Evolutionary conservation across 2,797 vertebrate genomes (phyloP).

Genomic region (Acanthis flammea): DNA sequence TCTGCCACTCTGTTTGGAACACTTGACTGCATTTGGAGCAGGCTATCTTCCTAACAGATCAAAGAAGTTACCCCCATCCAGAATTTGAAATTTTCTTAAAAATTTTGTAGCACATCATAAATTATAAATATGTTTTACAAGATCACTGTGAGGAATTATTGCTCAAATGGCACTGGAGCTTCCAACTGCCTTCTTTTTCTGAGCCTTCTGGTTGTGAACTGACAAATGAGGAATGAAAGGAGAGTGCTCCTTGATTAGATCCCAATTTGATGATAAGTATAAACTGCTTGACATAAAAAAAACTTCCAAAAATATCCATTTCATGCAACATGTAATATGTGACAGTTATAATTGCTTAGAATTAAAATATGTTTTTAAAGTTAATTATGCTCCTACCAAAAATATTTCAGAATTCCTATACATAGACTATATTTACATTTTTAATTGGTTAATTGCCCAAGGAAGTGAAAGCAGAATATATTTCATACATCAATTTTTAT

Average conservation of each 20-base stretch:
- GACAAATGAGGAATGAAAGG: neutral
- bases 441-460: neutral
- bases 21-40: neutral
- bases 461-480: neutral
- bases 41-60: neutral
- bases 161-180: neutral
- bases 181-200: neutral
- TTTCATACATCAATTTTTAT: neutral
- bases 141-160: neutral
- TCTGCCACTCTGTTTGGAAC: neutral
- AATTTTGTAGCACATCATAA: neutral
- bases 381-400: neutral
- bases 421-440: neutral
- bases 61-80: neutral
- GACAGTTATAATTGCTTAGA: neutral
- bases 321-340: neutral
- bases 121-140: neutral
- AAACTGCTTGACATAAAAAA: neutral
- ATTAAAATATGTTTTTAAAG: neutral
- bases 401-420: neutral
- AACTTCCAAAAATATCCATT: neutral
- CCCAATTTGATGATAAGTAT: neutral
- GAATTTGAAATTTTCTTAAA: neutral
- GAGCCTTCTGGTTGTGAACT: neutral
- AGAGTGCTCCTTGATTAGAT: neutral